Percentiles rank a stretch among this genome's conserved stretches.
These are phyloP conservation scores for Tympanuchus pallidicinctus DNA, from an alignment of 2,113 vertebrate genomes.

Conservation along the genomic window DNA sequence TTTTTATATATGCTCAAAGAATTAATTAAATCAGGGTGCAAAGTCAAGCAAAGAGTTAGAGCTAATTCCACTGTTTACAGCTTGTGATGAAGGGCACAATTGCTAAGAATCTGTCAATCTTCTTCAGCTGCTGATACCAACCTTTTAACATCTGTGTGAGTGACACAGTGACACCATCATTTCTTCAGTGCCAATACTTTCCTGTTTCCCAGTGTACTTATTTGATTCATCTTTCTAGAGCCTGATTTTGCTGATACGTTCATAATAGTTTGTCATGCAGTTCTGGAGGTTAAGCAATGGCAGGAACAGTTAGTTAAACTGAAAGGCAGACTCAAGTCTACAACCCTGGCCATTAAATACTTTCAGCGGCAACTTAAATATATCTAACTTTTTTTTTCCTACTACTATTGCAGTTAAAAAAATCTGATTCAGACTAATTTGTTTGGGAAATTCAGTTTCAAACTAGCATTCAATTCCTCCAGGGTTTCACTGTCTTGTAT, in stretches of 20 bases:
- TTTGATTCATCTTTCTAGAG: neutral
- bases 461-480: neutral
- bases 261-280: neutral
- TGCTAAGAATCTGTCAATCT: neutral
- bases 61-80: rapidly evolving
- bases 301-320: neutral
- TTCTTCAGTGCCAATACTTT: neutral
- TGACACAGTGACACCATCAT: neutral
- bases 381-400: neutral
- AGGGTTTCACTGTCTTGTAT: neutral
- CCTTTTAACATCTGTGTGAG: neutral
- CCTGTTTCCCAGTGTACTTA: neutral
- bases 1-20: neutral
- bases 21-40: neutral
- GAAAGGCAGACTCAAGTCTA: neutral
- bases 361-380: neutral
- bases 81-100: neutral
- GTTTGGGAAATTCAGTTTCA: neutral
- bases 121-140: neutral
- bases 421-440: neutral
- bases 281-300: neutral
- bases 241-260: neutral
- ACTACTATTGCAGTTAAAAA: neutral
- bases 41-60: neutral
- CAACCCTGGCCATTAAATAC: neutral